phyloP scores from a whole-genome alignment of 2,797 vertebrate genomes.

The Remorina albescens region DNA sequence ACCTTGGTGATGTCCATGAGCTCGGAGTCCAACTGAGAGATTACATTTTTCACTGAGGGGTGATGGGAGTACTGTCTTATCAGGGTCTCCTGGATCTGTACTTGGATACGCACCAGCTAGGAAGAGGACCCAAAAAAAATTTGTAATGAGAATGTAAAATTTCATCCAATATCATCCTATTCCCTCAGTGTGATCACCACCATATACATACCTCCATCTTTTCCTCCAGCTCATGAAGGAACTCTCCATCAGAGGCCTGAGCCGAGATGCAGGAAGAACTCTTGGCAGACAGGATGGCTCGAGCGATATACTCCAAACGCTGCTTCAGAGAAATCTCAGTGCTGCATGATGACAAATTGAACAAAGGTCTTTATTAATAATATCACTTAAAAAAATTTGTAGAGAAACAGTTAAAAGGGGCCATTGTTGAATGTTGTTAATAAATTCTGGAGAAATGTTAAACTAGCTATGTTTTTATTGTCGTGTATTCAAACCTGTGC shows the following conservation, averaged over 20 bases:
- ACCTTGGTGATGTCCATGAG: slow-evolving; percentile 99
- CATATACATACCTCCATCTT: slow-evolving; percentile 92
- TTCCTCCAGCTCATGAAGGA: slow-evolving; percentile 97
- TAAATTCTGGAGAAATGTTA: neutral
- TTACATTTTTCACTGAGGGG: slow-evolving; percentile 91
- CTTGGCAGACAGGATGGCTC: slow-evolving; percentile 97
- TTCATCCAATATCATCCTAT: neutral
- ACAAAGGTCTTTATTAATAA: neutral
- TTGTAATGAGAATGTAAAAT: neutral
- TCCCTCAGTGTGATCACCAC: neutral
- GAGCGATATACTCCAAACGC: slow-evolving; percentile 95
- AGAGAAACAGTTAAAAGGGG: neutral
- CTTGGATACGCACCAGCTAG: slow-evolving; percentile 96
- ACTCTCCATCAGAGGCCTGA: slow-evolving; percentile 95
- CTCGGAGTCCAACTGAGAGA: slow-evolving; percentile 94
- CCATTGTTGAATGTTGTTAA: neutral
- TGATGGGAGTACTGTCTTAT: slow-evolving; percentile 92
- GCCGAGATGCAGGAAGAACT: slow-evolving; percentile 93
- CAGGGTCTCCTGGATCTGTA: slow-evolving; percentile 96
- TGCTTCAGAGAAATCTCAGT: slow-evolving; percentile 96
- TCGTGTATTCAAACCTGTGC: slow-evolving; percentile 87
- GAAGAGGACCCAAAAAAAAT: neutral
- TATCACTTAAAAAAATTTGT: neutral
- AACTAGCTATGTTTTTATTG: neutral
- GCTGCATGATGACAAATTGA: slow-evolving; percentile 75